phyloP scores from a whole-genome alignment of 2,888 invertebrate species.

The Blastobasis adustella region DNA sequence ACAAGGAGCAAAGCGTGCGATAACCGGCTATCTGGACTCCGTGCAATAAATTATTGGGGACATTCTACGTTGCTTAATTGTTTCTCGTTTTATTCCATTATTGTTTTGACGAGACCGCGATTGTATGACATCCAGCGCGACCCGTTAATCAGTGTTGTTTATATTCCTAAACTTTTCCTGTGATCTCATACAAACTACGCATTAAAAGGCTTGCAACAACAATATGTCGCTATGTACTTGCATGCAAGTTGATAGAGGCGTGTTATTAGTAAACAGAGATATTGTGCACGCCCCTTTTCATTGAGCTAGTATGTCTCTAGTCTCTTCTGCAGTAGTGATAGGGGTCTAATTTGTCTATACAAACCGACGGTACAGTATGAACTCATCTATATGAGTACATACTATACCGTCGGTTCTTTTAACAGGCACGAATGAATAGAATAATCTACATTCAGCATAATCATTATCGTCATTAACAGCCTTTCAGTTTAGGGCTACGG shows the following conservation, averaged over 20 bases:
- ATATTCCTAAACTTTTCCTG: slow-evolving; percentile 57
- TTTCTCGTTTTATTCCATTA: slow-evolving; percentile 61
- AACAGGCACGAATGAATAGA: too few relatives aligned
- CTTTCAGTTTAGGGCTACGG: too few relatives aligned
- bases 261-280: slow-evolving; percentile 23
- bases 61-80: slow-evolving; percentile 39
- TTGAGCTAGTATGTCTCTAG: slow-evolving; percentile 13
- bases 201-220: slow-evolving; percentile 19
- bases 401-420: too few relatives aligned
- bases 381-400: too few relatives aligned
- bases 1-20: slow-evolving; percentile 15
- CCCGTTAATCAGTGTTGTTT: slow-evolving; percentile 50
- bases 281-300: slow-evolving; percentile 28
- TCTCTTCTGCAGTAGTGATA: too few relatives aligned
- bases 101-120: slow-evolving; percentile 44
- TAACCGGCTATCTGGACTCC: slow-evolving; percentile 13
- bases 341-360: too few relatives aligned
- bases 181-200: slow-evolving; percentile 55
- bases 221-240: slow-evolving; percentile 1
- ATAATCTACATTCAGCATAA: too few relatives aligned
- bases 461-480: too few relatives aligned
- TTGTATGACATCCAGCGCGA: slow-evolving; percentile 42
- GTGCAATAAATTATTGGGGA: slow-evolving; percentile 28
- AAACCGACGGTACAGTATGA: too few relatives aligned
- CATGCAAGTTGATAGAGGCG: not conserved